Base-by-base conservation (phyloP, 2,888 invertebrate species). In the Eubasilissa splendida region DNA sequence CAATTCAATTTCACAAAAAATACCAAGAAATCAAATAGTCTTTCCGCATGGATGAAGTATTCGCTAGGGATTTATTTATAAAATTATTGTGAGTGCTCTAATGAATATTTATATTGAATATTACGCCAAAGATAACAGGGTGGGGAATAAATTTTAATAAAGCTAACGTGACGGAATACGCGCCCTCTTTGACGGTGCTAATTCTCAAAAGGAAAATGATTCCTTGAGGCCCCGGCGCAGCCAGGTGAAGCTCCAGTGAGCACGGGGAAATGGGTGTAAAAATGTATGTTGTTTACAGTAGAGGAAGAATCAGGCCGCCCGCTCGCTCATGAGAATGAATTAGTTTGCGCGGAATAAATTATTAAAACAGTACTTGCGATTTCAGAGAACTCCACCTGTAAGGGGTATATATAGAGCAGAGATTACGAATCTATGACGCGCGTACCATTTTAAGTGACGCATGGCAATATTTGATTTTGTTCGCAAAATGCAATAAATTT, bases 161-260 rank as follows among this genome's bases (percentile, higher is more conserved):
- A 50, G 68, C 14, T 50, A 68, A 68, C 68, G 68, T 52, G 33
- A 68, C 50, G 12, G 14, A 14, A 58, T 12, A 68, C 50, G 68
- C 68, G 68, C 68, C 58, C 50, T 68, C 68, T 68, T 68, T 68
- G 68, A 68, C 50, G 52, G 68, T 12, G 50, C 68, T 68, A 68
- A 68, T 68, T 68, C 50, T 68, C 68, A 68, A 68, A 68, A 50
- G 68, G 68, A 68, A 68, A n/a, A 68, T 52, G 52, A 68, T 68
- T 68, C 68, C 7, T 68, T 52, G 8, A 3, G 42, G 11, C 14
- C 52, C 66, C n/a, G 12, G 7, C 50, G 66, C 14, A 12, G 9
- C 5, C 68, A 68, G 68, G 68, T 50, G 50, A 50, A 50, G 52
- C 52, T 2, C 8, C n/a, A n/a, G 8, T n/a, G n/a, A 52, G n/a